Conservation (phyloP, 2,797 vertebrate genomes). For the Syngnathus rostellatus region DNA sequence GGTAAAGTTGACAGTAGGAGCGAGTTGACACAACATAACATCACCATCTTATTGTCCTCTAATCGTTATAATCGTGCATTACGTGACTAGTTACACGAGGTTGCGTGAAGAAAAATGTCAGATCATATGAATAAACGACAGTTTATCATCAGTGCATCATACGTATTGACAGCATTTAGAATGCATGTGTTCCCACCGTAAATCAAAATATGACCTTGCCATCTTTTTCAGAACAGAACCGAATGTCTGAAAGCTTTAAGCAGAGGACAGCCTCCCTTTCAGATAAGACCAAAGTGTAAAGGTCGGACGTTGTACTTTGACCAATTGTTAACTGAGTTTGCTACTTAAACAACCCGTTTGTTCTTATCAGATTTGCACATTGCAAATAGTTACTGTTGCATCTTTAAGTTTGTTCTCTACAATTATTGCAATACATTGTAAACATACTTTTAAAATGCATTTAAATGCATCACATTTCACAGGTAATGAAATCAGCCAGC, state of each 20-base stretch:
- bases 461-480: too few relatives aligned
- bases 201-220: background rate
- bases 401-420: background rate
- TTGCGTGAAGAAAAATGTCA: background rate
- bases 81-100: background rate
- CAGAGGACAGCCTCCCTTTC: background rate
- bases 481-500: too few relatives aligned
- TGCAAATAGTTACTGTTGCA: background rate
- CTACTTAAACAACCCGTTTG: slow-evolving; percentile 4
- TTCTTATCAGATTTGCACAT: background rate
- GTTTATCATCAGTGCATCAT: too few relatives aligned
- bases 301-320: slow-evolving; percentile 41
- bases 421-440: too few relatives aligned
- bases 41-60: background rate
- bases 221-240: background rate
- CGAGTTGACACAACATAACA: background rate
- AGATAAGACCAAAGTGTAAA: slow-evolving; percentile 33
- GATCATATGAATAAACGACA: background rate
- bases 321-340: slow-evolving; percentile 7
- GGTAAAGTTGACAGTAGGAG: background rate
- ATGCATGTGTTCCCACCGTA: too few relatives aligned
- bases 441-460: background rate
- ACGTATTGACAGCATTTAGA: too few relatives aligned
- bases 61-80: background rate
- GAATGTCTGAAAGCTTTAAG: background rate